Percentiles rank a stretch among this genome's conserved stretches.
Evolutionary conservation across 1,140 invertebrate species (phyloP).

Genomic region (Zaprionus camerounensis): DNA sequence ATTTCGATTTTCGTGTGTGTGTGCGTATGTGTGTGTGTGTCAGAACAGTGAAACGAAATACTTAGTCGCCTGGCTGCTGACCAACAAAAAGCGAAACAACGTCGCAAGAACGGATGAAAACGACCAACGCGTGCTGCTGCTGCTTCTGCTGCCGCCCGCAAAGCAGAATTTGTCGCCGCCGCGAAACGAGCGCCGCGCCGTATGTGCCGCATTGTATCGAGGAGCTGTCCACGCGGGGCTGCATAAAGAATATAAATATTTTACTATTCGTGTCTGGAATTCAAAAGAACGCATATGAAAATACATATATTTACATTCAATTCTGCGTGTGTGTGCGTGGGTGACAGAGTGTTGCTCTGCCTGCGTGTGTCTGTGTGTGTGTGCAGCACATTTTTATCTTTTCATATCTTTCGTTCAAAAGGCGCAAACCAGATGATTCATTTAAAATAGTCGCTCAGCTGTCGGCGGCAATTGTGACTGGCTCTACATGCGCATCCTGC

Average conservation of each 20-base stretch:
- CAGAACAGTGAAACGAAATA: slow-evolving; percentile 44
- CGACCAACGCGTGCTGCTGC: slow-evolving; percentile 63
- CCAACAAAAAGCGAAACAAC: slow-evolving; percentile 36
- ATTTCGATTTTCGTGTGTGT: background rate
- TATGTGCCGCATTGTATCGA: slow-evolving; percentile 4
- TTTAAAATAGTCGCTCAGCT: slow-evolving; percentile 38
- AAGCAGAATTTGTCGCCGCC: slow-evolving; percentile 52
- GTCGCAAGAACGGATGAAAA: slow-evolving; percentile 26
- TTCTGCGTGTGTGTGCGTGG: slow-evolving; percentile 30
- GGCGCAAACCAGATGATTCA: slow-evolving; percentile 62
- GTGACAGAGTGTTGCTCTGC: slow-evolving; percentile 27
- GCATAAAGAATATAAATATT: slow-evolving; percentile 53
- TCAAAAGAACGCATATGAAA: slow-evolving; percentile 57
- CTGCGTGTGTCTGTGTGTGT: slow-evolving; percentile 33
- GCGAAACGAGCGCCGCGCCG: slow-evolving; percentile 40
- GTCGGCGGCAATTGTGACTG: slow-evolving; percentile 15
- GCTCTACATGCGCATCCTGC: slow-evolving; percentile 49
- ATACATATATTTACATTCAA: slow-evolving; percentile 58
- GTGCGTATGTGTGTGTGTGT: slow-evolving; percentile 15
- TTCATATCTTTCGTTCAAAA: slow-evolving; percentile 54
- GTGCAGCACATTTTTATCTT: slow-evolving; percentile 52
- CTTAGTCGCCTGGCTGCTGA: slow-evolving; percentile 31
- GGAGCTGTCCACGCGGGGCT: slow-evolving; percentile 21
- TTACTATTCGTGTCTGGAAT: slow-evolving; percentile 66
- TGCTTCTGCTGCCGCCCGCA: slow-evolving; percentile 38